phyloP scores from a whole-genome alignment of 1,140 invertebrate species.

The Thaumatotibia leucotreta region DNA sequence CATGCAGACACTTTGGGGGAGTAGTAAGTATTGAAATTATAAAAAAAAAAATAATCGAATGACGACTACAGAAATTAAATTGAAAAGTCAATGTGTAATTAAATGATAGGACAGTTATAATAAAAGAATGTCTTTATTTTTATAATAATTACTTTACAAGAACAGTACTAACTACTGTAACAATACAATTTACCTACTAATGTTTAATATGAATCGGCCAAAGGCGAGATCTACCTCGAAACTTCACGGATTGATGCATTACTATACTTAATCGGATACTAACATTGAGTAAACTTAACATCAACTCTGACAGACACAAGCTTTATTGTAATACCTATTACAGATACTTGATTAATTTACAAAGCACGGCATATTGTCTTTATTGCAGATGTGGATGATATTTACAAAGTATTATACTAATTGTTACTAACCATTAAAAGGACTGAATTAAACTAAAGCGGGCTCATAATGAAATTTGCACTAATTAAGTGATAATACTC shows the following conservation, averaged over 20 bases:
- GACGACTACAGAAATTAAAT: too few species aligned
- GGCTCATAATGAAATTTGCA: neutral
- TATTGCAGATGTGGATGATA: conserved; percentile 43
- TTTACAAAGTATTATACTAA: conserved; percentile 26
- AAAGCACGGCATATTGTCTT: conserved; percentile 67
- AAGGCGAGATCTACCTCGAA: neutral
- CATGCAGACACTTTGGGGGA: too few species aligned
- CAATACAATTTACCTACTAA: conserved; percentile 33
- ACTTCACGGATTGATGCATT: neutral
- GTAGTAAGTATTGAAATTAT: too few species aligned
- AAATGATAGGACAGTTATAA: neutral
- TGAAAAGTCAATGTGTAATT: too few species aligned
- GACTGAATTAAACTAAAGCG: neutral
- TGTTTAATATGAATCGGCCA: conserved; percentile 12
- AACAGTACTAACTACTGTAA: conserved; percentile 44
- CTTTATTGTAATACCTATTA: conserved; percentile 26
- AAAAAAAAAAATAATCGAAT: too few species aligned
- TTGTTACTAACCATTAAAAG: neutral
- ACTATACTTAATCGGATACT: neutral
- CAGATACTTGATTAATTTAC: conserved; percentile 28
- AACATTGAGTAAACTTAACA: neutral
- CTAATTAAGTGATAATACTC: neutral
- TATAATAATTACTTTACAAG: conserved; percentile 43
- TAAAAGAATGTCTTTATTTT: conserved; percentile 14
- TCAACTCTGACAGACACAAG: neutral